Percentiles rank a stretch among this genome's conserved stretches.
These are phyloP conservation scores for Indicator maculatus DNA, from an alignment of 2,113 vertebrate genomes.

Conservation along the genomic window DNA sequence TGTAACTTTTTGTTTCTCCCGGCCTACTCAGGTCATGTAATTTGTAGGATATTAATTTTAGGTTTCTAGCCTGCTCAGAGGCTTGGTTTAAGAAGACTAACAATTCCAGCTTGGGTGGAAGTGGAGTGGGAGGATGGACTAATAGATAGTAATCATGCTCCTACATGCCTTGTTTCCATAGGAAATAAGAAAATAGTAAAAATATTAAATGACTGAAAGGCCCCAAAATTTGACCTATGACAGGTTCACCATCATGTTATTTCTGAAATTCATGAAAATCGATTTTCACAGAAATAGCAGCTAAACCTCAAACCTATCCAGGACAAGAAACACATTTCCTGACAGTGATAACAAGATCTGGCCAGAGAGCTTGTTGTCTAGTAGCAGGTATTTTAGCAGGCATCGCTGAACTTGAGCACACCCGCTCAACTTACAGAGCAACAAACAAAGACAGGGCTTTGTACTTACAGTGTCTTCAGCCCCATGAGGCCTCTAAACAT, in stretches of 20 bases:
- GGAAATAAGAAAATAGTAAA: background rate
- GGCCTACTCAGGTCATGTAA: background rate
- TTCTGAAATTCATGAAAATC: background rate
- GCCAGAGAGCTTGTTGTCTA: background rate
- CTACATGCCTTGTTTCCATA: background rate
- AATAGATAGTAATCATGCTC: background rate
- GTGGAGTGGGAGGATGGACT: background rate
- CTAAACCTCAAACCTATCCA: background rate
- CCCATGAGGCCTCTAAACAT: slow-evolving; percentile 89
- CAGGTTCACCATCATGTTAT: background rate
- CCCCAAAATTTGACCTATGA: background rate
- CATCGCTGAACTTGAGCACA: background rate
- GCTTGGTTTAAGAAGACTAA: background rate
- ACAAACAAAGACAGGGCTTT: background rate
- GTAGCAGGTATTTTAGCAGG: background rate
- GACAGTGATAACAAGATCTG: background rate
- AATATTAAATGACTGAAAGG: background rate
- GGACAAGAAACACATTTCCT: background rate
- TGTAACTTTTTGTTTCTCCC: background rate
- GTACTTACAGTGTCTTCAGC: slow-evolving; percentile 92
- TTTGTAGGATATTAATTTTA: background rate
- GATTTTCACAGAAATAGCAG: background rate
- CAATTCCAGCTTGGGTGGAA: background rate
- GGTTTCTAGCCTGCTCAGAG: background rate
- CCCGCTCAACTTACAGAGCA: background rate